Evolutionary conservation across 1,140 invertebrate species (phyloP).

Genomic region (Littorina saxatilis): DNA sequence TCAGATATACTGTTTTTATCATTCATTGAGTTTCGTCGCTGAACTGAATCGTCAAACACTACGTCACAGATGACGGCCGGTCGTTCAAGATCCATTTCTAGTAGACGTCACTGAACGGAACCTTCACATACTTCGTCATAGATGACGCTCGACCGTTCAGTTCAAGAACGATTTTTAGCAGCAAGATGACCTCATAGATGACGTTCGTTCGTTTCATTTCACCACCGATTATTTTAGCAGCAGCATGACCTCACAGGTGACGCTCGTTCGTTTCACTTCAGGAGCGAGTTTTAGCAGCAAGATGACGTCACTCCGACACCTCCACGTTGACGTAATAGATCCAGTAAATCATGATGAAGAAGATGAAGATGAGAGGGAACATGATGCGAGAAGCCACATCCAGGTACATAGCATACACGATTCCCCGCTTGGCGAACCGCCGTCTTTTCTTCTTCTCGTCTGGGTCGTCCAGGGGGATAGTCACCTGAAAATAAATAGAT

Average conservation of each 20-base stretch:
- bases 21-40: too few species aligned
- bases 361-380: slow-evolving; percentile 77
- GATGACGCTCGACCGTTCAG: too few species aligned
- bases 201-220: not conserved
- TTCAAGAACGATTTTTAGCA: not conserved
- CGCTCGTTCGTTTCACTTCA: not conserved
- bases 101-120: too few species aligned
- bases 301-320: not conserved
- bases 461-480: slow-evolving; percentile 48
- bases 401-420: slow-evolving; percentile 68
- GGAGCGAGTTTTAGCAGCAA: not conserved
- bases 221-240: not conserved
- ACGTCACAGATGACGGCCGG: too few species aligned
- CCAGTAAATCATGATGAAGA: slow-evolving; percentile 81
- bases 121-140: too few species aligned
- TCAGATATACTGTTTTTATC: too few species aligned
- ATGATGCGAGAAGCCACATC: slow-evolving; percentile 77
- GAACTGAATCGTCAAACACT: too few species aligned
- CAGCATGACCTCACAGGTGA: not conserved
- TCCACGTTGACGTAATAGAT: slow-evolving; percentile 72
- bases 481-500: slow-evolving; percentile 53
- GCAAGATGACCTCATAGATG: not conserved
- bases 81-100: too few species aligned
- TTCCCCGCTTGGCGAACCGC: slow-evolving; percentile 47
- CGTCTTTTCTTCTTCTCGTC: slow-evolving; percentile 44